Evolutionary conservation across 2,888 invertebrate species (phyloP), one percentile per base, ranked within the genome.

Genomic region (Drosophila crucigera): DNA sequence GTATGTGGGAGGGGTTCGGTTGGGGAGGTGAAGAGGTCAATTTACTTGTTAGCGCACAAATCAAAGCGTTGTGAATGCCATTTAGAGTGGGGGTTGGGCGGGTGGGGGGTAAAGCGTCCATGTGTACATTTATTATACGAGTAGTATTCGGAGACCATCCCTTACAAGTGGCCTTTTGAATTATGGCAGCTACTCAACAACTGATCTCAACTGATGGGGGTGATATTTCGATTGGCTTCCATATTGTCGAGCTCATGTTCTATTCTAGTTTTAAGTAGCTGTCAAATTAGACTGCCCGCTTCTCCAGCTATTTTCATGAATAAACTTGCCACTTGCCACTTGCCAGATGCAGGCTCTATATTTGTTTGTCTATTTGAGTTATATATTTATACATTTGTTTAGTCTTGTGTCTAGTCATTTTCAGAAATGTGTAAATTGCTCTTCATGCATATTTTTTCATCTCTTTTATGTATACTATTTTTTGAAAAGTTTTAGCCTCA

Each of bases 341-440:
- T 61, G 73, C 62, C 68, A 68, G 61, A 59, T 73, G 47, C 65
- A 39, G 58, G 41, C 65, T 60, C 64, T 7, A 62, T 55, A 11
- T 16, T 16, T 37, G 39, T 60, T 14, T 55, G 54, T 50, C 22
- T 55, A 41, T n/a, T 25, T 25, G 16, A 28, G 33, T 25, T 41
- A 30, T 52, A 30, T 39, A 61, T 41, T 25, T 47, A 7, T 16
- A 16, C 2, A 54, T 64, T 58, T 52, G 30, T 64, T 41, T 54
- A 28, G 71, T 62, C 52, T 54, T 49, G 39, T 56, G 56, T 73
- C 67, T 84, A 62, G 77, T 87, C 72, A 73, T 73, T 69, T 72
- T 52, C 58, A 74, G 80, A 83, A 88, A 84, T 78, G 83, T 90
- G 88, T 84, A 88, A 90, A 88, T 85, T 76, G 83, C 76, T 85